phyloP scores from a whole-genome alignment of 2,113 vertebrate genomes.

The Clinocottus analis region DNA sequence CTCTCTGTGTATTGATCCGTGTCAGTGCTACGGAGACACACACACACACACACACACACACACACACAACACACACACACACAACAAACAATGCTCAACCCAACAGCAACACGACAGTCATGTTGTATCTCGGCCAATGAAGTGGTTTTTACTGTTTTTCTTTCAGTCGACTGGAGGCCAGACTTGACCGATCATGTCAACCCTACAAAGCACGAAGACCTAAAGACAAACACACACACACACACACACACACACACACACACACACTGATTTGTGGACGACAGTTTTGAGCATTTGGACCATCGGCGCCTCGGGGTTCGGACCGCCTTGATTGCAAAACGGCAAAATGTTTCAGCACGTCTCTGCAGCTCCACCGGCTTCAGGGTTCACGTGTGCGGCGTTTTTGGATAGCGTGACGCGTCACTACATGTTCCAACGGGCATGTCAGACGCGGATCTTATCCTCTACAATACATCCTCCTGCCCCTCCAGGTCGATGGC shows the following conservation, averaged over 20 bases:
- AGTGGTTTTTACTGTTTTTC: neutral
- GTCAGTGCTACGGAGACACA: neutral
- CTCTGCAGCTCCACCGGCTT: no score
- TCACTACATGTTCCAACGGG: neutral
- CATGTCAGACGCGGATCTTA: neutral
- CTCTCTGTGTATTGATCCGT: neutral
- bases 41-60: neutral
- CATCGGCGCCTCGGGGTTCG: neutral
- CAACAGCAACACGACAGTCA: neutral
- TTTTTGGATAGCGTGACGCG: neutral
- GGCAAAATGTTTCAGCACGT: neutral
- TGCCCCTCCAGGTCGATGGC: neutral
- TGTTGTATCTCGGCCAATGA: neutral
- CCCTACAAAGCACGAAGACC: neutral
- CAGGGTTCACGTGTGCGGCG: neutral
- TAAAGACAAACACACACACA: no score
- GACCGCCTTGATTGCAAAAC: neutral
- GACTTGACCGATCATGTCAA: neutral
- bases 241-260: no score
- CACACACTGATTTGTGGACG: no score
- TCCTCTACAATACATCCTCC: neutral
- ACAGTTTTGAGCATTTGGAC: no score
- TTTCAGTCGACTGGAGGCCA: no score
- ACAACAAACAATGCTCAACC: neutral
- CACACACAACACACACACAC: neutral